These are phyloP conservation scores for Apoderus coryli DNA, from an alignment of 2,888 invertebrate species.

Conservation along the genomic window DNA sequence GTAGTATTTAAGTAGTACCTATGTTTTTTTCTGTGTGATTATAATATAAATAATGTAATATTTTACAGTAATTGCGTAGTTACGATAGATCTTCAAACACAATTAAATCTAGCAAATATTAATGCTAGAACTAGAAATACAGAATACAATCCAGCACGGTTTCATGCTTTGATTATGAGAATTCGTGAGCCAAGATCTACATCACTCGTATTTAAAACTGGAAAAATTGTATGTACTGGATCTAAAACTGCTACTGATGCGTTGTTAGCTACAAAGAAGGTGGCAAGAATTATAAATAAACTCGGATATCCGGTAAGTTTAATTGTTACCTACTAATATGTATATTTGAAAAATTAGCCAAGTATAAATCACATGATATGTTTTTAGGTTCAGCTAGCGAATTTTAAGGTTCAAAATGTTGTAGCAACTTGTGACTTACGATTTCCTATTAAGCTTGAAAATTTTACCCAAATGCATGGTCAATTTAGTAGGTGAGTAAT, in stretches of 20 bases:
- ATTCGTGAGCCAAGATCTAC: slow-evolving; percentile 65
- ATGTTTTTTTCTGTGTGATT: background rate
- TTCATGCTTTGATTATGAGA: slow-evolving; percentile 73
- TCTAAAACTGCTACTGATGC: slow-evolving; percentile 65
- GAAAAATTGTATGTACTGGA: slow-evolving; percentile 72
- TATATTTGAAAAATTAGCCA: no score
- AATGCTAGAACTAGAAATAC: slow-evolving; percentile 69
- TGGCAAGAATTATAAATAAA: slow-evolving; percentile 70
- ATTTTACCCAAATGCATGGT: slow-evolving; percentile 56
- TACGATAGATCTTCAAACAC: slow-evolving; percentile 59
- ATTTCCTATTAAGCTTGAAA: slow-evolving; percentile 61
- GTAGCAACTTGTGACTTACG: slow-evolving; percentile 61
- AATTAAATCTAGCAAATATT: slow-evolving; percentile 55
- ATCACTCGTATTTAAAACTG: slow-evolving; percentile 62
- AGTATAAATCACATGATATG: slow-evolving; percentile 6
- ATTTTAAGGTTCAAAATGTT: slow-evolving; percentile 68
- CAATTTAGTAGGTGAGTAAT: slow-evolving; percentile 39
- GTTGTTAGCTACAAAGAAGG: slow-evolving; percentile 62
- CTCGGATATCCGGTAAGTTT: slow-evolving; percentile 46
- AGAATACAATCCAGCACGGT: slow-evolving; percentile 70
- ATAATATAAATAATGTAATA: slow-evolving; percentile 5
- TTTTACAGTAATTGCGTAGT: slow-evolving; percentile 53
- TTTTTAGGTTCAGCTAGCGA: slow-evolving; percentile 57
- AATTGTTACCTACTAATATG: background rate
- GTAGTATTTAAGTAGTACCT: background rate